Evolutionary conservation across 2,888 invertebrate genomes (phyloP), one percentile per base, ranked within the genome.

Genomic region (Pharmacophagus antenor): DNA sequence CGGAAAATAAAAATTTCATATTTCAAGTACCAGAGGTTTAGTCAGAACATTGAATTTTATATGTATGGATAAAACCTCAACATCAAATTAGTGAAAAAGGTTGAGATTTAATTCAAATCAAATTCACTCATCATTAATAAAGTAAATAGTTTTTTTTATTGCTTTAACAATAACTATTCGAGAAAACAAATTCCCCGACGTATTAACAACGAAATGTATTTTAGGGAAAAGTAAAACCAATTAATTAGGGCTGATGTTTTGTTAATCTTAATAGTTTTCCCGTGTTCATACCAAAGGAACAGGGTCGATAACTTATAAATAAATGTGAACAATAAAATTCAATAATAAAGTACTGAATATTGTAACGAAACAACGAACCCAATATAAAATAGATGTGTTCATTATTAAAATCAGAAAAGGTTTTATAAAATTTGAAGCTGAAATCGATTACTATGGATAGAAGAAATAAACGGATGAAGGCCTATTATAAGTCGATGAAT

Each of bases 401-500:
- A 15, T 37, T n/a, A 37, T 37, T 15, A 4, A 37, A n/a, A n/a
- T 15, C 0, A 1, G 3, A 37, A 37, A 37, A 15, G 1, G 31
- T 15, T 31, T 31, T 31, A n/a, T 4, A 37, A 37, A 37, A n/a
- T 15, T 1, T 31, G 1, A 15, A 37, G n/a, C 15, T 37, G n/a
- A 15, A 37, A n/a, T 37, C 37, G 15, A 37, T 2, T 4, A 37
- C 15, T 37, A 37, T n/a, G 37, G 44, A 51, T 27, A 46, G 17
- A 17, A 47, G 46, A 23, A 42, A 44, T 5, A 15, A 20, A 27
- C 25, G 18, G 21, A 25, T 18, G 18, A 25, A 31, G 27, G 17
- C 44, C 15, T 22, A 46, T 57, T 44, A 51, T 21, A 15, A 46
- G 31, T 46, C 51, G 51, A 57, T 57, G 46, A 27, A 51, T 57